Evolutionary conservation across 2,113 vertebrate species (phyloP).

Genomic region (Cephalopterus ornatus): DNA sequence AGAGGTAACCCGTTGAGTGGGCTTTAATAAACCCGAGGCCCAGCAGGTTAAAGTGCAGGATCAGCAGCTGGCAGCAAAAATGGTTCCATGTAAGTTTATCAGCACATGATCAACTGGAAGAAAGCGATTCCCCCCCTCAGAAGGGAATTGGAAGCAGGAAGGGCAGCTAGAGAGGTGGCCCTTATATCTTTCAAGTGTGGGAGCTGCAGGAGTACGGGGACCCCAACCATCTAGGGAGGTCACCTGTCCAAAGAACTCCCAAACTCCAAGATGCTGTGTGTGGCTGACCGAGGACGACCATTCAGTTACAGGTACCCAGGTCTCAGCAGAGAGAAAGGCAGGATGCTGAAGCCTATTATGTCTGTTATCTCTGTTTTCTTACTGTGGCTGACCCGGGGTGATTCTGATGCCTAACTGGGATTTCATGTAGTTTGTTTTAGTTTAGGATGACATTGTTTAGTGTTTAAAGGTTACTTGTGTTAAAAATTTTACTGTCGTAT

Average conservation of each 20-base stretch:
- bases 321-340: neutral
- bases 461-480: conserved; percentile 32
- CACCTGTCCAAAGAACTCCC: neutral
- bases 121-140: neutral
- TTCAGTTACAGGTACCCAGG: accelerated
- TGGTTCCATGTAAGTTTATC: neutral
- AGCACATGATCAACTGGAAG: neutral
- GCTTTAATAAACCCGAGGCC: neutral
- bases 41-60: neutral
- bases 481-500: conserved; percentile 15
- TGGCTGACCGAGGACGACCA: neutral
- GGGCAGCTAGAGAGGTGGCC: neutral
- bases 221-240: neutral
- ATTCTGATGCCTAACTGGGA: neutral
- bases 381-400: neutral
- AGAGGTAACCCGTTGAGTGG: neutral
- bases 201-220: neutral
- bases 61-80: neutral
- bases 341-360: neutral
- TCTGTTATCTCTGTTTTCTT: neutral
- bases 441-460: conserved; percentile 9
- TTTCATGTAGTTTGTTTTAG: conserved; percentile 13
- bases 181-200: neutral
- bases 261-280: neutral
- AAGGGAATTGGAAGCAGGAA: neutral